Evolutionary conservation across 2,797 vertebrate species (phyloP).

Genomic region (Jordanella pulchra): DNA sequence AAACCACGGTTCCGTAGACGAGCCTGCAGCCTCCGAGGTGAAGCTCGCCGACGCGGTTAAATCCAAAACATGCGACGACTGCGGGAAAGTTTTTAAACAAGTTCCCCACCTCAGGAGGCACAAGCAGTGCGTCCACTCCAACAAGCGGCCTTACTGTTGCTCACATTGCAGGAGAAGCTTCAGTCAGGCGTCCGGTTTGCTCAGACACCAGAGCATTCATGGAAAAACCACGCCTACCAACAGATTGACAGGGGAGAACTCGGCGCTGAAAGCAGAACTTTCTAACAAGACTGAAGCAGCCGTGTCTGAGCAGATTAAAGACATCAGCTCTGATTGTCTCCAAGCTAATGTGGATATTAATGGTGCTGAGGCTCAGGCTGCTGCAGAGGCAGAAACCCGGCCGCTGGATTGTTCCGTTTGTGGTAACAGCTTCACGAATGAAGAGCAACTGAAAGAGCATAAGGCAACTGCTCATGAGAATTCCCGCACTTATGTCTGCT

Average conservation of each 20-base stretch:
- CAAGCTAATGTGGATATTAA: conserved; percentile 12
- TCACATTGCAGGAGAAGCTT: conserved; percentile 77
- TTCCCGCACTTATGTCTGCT: conserved; percentile 70
- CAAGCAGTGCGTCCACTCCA: conserved; percentile 78
- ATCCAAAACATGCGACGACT: conserved; percentile 67
- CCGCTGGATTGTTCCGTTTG: conserved; percentile 51
- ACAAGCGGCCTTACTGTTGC: conserved; percentile 82
- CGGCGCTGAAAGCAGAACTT: background rate
- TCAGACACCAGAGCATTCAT: conserved; percentile 79
- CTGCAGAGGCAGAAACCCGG: conserved; percentile 26
- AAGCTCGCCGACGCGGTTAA: conserved; percentile 24
- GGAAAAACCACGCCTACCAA: conserved; percentile 15
- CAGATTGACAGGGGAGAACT: background rate
- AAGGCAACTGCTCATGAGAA: conserved; percentile 46
- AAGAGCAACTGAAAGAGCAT: conserved; percentile 54
- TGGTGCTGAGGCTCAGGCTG: background rate
- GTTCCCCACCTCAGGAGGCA: conserved; percentile 78
- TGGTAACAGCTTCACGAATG: conserved; percentile 49
- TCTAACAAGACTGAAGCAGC: background rate
- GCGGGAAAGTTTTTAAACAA: conserved; percentile 77
- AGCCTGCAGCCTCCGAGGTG: conserved; percentile 15
- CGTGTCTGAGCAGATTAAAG: conserved; percentile 3
- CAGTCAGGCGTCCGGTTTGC: conserved; percentile 77
- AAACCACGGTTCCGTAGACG: background rate
- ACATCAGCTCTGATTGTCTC: background rate